Base-by-base conservation (phyloP, 2,888 invertebrate species). In the Lapara coniferarum region DNA sequence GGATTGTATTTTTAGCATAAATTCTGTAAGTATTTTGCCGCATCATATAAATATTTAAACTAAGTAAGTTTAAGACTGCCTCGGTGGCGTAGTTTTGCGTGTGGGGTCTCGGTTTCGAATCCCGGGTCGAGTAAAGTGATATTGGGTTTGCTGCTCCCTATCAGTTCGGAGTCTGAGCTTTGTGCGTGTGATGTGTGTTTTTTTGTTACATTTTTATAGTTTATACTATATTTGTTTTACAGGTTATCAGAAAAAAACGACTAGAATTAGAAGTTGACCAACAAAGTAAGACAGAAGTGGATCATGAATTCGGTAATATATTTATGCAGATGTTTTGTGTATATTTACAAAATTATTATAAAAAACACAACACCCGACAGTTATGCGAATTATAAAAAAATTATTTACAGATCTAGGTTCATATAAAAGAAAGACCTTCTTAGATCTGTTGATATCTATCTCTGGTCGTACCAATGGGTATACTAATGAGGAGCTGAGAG, bases 391-490 rank as follows among this genome's bases (percentile, higher is more conserved):
- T 56, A 16, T n/a, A 53, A 10, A 66, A 56, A 67, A 79, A 5
- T 16, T 49, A 7, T 1, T 63, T 78, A 6, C 77, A 92, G 92
- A 86, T 80, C 75, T 92, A 72, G 78, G 73, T 44, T 75, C 73
- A 46, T 91, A 91, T 73, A 88, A 85, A 72, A 89, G 80, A 44
- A 94, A 93, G 78, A 92, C 94, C 0, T 95, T 95, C 77, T 80
- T 95, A 69, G 95, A 95, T 71, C 81, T 94, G 8, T 79, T 95
- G 14, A 92, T 95, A 72, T 85, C 90, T 16, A 78, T 94, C 6
- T 93, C 94, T 51, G 92, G 94, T 0, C 89, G 89, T 10, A 93
- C 93, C 10, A 89, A 83, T 0, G 94, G 94, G 30, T 94, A 94
- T 56, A 94, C 90, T 0, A 89, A 95, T 73, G 76, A 88, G 52